phyloP scores from a whole-genome alignment of 2,888 invertebrate species.

The Pardosa pseudoannulata region DNA sequence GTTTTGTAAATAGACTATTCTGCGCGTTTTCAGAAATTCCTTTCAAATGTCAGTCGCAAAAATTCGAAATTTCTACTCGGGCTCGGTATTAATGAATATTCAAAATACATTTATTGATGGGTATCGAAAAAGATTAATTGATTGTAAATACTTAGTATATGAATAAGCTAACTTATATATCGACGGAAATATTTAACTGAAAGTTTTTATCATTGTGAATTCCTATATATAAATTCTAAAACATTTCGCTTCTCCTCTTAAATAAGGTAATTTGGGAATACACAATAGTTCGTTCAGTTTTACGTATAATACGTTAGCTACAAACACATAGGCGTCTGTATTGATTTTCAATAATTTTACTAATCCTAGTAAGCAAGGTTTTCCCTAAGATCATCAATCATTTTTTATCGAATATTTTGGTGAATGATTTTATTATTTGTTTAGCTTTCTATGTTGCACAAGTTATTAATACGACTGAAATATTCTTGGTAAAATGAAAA shows the following conservation, averaged over 20 bases:
- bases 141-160: too few species aligned
- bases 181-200: too few species aligned
- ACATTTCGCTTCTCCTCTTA: too few species aligned
- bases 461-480: constrained; percentile 9
- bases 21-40: constrained; percentile 16
- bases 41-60: neutral
- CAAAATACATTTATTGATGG: too few species aligned
- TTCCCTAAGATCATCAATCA: neutral
- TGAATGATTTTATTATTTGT: neutral
- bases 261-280: too few species aligned
- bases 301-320: too few species aligned
- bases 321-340: too few species aligned
- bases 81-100: neutral
- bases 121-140: neutral
- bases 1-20: constrained; percentile 28
- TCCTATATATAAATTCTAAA: too few species aligned
- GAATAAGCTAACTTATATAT: too few species aligned
- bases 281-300: too few species aligned
- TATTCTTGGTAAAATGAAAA: too few species aligned
- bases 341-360: constrained; percentile 3
- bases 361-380: neutral
- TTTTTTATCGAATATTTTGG: constrained; percentile 2
- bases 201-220: too few species aligned
- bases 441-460: neutral
- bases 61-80: neutral